A percentile compares a stretch with the other conserved stretches of the same genome.
These are phyloP conservation scores for Crypturellus tataupa DNA, from an alignment of 2,797 vertebrate genomes.

Conservation along the genomic window DNA sequence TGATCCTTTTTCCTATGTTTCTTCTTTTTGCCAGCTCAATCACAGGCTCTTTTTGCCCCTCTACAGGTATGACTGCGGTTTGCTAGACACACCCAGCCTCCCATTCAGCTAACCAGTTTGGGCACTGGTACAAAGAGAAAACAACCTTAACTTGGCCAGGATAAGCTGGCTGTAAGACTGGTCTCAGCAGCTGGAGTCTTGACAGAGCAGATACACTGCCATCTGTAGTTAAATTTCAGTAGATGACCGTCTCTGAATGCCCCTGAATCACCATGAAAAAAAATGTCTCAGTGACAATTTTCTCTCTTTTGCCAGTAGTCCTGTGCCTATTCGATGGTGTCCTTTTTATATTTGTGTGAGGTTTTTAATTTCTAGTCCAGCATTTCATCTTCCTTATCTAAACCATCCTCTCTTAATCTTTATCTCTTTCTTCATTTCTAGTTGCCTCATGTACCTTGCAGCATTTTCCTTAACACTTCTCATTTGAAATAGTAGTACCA, in stretches of 20 bases:
- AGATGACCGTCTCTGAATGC: background rate
- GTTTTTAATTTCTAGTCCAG: background rate
- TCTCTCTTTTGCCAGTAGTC: background rate
- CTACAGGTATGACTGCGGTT: background rate
- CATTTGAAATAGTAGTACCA: background rate
- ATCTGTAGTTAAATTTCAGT: background rate
- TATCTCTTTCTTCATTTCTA: background rate
- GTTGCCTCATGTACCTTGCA: background rate
- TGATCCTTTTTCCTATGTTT: background rate
- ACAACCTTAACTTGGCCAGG: background rate
- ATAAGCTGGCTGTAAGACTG: background rate
- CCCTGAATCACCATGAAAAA: background rate
- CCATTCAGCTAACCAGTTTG: background rate
- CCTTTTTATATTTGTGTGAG: background rate
- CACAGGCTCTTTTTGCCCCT: background rate
- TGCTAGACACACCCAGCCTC: background rate
- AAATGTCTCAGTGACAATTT: background rate
- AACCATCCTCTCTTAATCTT: background rate
- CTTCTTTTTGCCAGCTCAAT: background rate
- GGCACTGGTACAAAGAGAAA: background rate
- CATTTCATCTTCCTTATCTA: slow-evolving; percentile 5
- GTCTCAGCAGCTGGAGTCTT: background rate
- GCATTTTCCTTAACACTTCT: background rate
- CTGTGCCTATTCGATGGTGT: background rate
- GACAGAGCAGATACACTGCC: background rate